These are phyloP conservation scores for Margarornis squamiger DNA, from an alignment of 2,797 vertebrate genomes.

Conservation along the genomic window DNA sequence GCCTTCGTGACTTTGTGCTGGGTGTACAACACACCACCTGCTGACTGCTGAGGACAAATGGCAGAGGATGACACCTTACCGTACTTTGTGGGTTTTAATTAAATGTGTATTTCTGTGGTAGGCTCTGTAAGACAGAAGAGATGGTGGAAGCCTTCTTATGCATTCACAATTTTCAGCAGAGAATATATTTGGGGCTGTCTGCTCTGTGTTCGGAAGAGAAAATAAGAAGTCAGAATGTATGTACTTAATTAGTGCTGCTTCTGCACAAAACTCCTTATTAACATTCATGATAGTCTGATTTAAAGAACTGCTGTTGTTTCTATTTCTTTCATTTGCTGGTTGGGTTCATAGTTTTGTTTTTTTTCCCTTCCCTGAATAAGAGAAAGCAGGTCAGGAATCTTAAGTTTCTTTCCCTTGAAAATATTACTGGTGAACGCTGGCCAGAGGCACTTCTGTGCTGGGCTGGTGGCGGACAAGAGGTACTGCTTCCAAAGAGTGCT, in stretches of 20 bases:
- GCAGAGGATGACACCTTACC: not conserved
- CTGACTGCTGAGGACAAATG: not conserved
- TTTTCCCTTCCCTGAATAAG: not conserved
- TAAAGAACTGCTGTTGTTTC: not conserved
- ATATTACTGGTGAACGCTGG: not conserved
- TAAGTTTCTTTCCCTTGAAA: not conserved
- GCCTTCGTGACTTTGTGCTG: not conserved
- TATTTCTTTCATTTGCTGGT: not conserved
- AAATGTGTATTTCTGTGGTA: not conserved
- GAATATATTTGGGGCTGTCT: not conserved
- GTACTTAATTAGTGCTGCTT: not conserved
- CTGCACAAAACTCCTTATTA: not conserved
- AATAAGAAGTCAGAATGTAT: not conserved
- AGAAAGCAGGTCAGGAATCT: not conserved
- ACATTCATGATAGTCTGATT: not conserved
- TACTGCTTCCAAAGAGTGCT: not conserved
- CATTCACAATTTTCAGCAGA: not conserved
- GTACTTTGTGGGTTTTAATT: not conserved
- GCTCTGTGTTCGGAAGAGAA: not conserved
- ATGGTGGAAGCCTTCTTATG: not conserved
- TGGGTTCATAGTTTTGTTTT: not conserved
- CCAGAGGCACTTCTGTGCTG: accelerated
- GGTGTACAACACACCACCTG: not conserved
- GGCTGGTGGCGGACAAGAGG: not conserved
- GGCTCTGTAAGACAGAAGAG: not conserved